Conservation (phyloP, 2,888 invertebrate species). For the Drosophila planitibia region DNA sequence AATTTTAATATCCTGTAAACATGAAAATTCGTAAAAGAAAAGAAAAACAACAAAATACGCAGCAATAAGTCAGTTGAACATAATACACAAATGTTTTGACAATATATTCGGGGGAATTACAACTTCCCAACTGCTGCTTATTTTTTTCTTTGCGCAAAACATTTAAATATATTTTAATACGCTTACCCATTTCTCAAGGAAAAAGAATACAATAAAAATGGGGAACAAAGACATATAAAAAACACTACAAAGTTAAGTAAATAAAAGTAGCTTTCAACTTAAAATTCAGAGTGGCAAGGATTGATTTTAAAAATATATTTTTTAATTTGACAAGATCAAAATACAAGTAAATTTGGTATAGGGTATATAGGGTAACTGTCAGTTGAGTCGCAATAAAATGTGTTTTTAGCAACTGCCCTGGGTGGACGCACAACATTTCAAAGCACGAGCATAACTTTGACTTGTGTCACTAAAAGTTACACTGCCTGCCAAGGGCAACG, state of each 20-base stretch:
- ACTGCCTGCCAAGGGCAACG: slow-evolving; percentile 46
- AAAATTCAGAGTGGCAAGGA: neutral
- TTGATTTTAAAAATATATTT: neutral
- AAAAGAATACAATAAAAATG: slow-evolving; percentile 8
- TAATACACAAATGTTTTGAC: slow-evolving; percentile 4
- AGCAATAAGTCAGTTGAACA: neutral
- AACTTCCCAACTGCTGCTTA: neutral
- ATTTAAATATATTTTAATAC: neutral
- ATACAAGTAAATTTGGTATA: neutral
- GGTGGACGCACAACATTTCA: slow-evolving; percentile 50
- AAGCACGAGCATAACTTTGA: slow-evolving; percentile 65
- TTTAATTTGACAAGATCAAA: neutral
- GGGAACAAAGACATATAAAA: neutral
- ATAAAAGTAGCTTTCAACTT: neutral
- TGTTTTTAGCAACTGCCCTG: slow-evolving; percentile 15
- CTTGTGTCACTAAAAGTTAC: slow-evolving; percentile 60
- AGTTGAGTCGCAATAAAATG: neutral
- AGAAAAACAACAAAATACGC: neutral
- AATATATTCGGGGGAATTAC: neutral
- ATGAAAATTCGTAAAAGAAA: neutral
- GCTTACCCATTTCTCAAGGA: neutral
- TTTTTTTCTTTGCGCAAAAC: neutral
- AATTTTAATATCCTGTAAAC: slow-evolving; percentile 29
- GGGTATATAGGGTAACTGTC: neutral
- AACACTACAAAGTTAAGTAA: too few relatives aligned